Conservation (phyloP, 1,140 invertebrate genomes). For the Drosophila mojavensis region DNA sequence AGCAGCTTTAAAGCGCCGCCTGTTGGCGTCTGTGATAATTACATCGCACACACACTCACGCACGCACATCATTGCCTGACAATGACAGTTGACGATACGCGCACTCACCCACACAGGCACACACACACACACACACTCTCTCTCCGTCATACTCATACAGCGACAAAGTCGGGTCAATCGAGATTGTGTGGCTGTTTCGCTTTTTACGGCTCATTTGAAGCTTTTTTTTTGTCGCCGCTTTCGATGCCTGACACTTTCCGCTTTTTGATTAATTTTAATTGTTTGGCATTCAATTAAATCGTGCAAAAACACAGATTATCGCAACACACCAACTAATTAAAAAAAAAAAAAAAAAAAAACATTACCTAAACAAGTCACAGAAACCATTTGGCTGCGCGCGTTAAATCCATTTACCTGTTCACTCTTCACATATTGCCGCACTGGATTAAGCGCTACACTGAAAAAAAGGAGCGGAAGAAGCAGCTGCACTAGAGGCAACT, state of each 20-base stretch:
- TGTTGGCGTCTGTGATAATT: slow-evolving; percentile 37
- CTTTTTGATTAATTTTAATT: slow-evolving; percentile 31
- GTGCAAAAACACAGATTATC: slow-evolving; percentile 32
- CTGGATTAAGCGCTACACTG: slow-evolving; percentile 8
- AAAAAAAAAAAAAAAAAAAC: slow-evolving; percentile 1
- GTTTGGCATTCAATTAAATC: slow-evolving; percentile 39
- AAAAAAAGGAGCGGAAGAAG: not conserved
- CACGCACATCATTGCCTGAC: not conserved
- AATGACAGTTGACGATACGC: slow-evolving; percentile 4
- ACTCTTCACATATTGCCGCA: slow-evolving; percentile 2
- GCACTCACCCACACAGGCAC: not conserved
- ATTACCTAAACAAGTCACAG: slow-evolving; percentile 26
- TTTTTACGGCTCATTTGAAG: slow-evolving; percentile 54
- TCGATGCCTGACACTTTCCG: slow-evolving; percentile 23
- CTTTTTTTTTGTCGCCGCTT: slow-evolving; percentile 26
- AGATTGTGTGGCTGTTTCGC: slow-evolving; percentile 16
- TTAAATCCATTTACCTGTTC: not conserved
- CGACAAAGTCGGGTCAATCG: slow-evolving; percentile 18
- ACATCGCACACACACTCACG: slow-evolving; percentile 15
- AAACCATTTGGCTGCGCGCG: not conserved
- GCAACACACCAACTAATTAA: slow-evolving; percentile 24
- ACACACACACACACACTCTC: not conserved
- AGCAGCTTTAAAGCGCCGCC: slow-evolving; percentile 61
- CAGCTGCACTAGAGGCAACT: slow-evolving; percentile 24
- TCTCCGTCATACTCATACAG: not conserved